A percentile compares a stretch with the other conserved stretches of the same genome.
phyloP scores from a whole-genome alignment of 2,888 invertebrate genomes.

The Petrolisthes cinctipes region DNA sequence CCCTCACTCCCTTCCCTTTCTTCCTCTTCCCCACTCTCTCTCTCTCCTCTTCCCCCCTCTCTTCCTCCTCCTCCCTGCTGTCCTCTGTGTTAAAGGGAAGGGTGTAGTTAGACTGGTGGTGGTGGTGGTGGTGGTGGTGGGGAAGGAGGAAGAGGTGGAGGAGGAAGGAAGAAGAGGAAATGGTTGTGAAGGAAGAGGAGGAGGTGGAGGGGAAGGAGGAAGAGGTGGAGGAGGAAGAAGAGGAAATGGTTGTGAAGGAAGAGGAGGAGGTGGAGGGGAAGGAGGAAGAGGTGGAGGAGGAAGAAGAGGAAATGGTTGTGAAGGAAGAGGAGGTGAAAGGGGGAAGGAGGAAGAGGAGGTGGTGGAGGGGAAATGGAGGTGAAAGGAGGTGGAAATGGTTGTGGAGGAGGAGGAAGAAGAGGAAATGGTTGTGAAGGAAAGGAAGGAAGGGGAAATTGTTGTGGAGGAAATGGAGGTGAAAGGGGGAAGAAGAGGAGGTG shows the following conservation, averaged over 20 bases:
- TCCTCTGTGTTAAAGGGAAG: not conserved
- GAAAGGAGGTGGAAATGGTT: not conserved
- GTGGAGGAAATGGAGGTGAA: not conserved
- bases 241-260: not conserved
- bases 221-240: not conserved
- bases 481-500: not conserved
- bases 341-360: not conserved
- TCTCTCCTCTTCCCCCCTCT: slow-evolving; percentile 18
- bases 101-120: not conserved
- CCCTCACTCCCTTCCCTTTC: not conserved
- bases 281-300: not conserved
- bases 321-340: not conserved
- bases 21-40: slow-evolving; percentile 12
- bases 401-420: not conserved
- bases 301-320: not conserved
- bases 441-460: not conserved
- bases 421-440: not conserved
- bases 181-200: not conserved
- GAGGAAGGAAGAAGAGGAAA: not conserved
- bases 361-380: not conserved
- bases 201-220: not conserved
- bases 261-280: not conserved
- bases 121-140: not conserved
- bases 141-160: not conserved
- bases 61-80: not conserved